Conservation (phyloP, 2,888 invertebrate genomes). For the Augochlorella aurata region DNA sequence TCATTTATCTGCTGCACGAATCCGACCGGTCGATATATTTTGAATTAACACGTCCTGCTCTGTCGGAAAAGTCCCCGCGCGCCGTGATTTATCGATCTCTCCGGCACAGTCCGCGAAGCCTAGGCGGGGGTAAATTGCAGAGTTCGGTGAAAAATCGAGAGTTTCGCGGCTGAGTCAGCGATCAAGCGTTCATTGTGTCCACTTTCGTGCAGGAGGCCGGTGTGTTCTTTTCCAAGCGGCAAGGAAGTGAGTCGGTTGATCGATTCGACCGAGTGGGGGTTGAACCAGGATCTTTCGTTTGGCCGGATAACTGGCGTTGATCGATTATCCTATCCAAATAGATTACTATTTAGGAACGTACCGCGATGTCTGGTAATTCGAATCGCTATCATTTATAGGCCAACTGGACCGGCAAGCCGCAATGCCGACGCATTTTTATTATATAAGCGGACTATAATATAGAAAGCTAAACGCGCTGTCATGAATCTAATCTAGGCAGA, state of each 20-base stretch:
- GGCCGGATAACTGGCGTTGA: slow-evolving; percentile 13
- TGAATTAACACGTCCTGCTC: slow-evolving; percentile 53
- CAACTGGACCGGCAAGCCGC: not conserved
- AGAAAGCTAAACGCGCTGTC: not conserved
- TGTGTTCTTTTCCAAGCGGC: slow-evolving; percentile 3
- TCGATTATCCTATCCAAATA: slow-evolving; percentile 22
- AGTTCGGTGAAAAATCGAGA: slow-evolving; percentile 16
- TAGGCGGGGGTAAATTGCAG: slow-evolving; percentile 15
- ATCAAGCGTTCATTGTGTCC: slow-evolving; percentile 31
- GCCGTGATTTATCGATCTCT: slow-evolving; percentile 47
- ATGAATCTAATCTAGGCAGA: not conserved
- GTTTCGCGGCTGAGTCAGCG: slow-evolving; percentile 41
- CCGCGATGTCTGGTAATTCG: slow-evolving; percentile 3
- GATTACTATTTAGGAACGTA: slow-evolving; percentile 8
- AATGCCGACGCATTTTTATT: not conserved
- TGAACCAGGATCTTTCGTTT: not conserved
- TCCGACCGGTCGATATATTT: slow-evolving; percentile 48
- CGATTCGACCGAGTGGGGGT: slow-evolving; percentile 22
- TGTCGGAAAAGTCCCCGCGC: slow-evolving; percentile 35
- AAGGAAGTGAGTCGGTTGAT: slow-evolving; percentile 10
- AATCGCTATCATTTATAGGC: slow-evolving; percentile 12
- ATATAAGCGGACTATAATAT: not conserved
- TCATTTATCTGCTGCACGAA: slow-evolving; percentile 36
- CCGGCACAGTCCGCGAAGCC: not conserved
- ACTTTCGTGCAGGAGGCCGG: slow-evolving; percentile 6